phyloP scores from a whole-genome alignment of 2,888 invertebrate species.

The Leptinotarsa juncta region DNA sequence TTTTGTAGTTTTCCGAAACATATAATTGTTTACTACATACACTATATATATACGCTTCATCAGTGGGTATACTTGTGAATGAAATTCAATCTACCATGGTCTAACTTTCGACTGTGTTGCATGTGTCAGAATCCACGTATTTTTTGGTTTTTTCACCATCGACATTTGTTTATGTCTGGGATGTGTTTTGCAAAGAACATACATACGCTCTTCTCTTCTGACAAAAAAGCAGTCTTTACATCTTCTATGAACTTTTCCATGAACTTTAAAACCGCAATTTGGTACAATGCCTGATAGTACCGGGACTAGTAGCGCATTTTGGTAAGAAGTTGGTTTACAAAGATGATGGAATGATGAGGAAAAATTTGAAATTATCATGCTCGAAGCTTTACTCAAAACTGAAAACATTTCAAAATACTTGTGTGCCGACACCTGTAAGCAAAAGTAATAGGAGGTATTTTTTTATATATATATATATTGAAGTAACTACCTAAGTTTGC shows the following conservation, averaged over 20 bases:
- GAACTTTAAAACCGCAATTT: conserved; percentile 77
- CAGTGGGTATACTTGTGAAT: neutral
- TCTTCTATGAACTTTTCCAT: conserved; percentile 74
- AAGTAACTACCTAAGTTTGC: too few species aligned
- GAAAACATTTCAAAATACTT: neutral
- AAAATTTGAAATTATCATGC: neutral
- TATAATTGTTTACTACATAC: neutral
- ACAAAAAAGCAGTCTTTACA: conserved; percentile 86
- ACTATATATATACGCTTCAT: neutral
- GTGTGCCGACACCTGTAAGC: neutral
- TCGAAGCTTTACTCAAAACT: neutral
- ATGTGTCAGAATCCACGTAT: conserved; percentile 81
- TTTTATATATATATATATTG: too few species aligned
- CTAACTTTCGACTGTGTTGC: conserved; percentile 74
- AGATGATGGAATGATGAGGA: conserved; percentile 15
- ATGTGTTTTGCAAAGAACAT: conserved; percentile 80
- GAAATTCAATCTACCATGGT: conserved; percentile 63
- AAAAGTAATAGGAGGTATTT: too few species aligned
- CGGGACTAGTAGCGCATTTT: conserved; percentile 44
- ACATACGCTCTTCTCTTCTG: conserved; percentile 74
- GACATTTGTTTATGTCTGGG: conserved; percentile 87
- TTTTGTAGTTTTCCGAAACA: neutral
- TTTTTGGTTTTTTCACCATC: conserved; percentile 75
- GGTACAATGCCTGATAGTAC: conserved; percentile 48
- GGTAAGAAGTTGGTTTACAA: conserved; percentile 6